Evolutionary conservation across 2,888 invertebrate genomes (phyloP).

Genomic region (Nycteola revayana): DNA sequence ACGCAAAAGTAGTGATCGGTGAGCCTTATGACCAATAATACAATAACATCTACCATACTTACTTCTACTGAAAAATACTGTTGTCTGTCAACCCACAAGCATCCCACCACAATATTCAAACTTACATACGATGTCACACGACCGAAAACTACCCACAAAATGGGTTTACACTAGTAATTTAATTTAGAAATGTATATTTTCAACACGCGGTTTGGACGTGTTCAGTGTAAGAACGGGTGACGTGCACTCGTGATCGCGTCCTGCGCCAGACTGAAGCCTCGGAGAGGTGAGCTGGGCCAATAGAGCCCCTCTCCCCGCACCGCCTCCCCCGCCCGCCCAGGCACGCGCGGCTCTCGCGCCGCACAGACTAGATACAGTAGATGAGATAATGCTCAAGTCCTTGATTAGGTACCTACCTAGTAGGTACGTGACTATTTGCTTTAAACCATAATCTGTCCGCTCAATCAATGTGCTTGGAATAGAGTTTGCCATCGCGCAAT

Average conservation of each 20-base stretch:
- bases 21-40: slow-evolving; percentile 27
- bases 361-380: slow-evolving; percentile 49
- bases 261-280: slow-evolving; percentile 65
- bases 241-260: slow-evolving; percentile 42
- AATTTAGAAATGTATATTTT: slow-evolving; percentile 64
- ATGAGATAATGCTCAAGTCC: slow-evolving; percentile 39
- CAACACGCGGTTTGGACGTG: slow-evolving; percentile 50
- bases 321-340: slow-evolving; percentile 50
- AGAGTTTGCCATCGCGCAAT: too few species aligned
- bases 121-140: slow-evolving; percentile 37
- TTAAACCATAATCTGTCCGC: too few species aligned
- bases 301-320: slow-evolving; percentile 37
- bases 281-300: slow-evolving; percentile 55
- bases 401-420: slow-evolving; percentile 11
- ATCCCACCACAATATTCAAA: slow-evolving; percentile 1
- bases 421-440: too few species aligned
- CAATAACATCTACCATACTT: slow-evolving; percentile 30
- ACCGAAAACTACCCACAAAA: slow-evolving; percentile 31
- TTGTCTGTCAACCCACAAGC: slow-evolving; percentile 2
- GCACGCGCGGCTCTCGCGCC: slow-evolving; percentile 54
- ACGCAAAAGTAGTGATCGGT: slow-evolving; percentile 29
- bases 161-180: slow-evolving; percentile 41
- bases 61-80: slow-evolving; percentile 34
- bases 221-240: slow-evolving; percentile 19
- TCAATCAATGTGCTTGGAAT: too few species aligned